Evolutionary conservation across 2,797 vertebrate genomes (phyloP), one percentile per base, ranked within the genome.

Genomic region (Takifugu ocellatus): DNA sequence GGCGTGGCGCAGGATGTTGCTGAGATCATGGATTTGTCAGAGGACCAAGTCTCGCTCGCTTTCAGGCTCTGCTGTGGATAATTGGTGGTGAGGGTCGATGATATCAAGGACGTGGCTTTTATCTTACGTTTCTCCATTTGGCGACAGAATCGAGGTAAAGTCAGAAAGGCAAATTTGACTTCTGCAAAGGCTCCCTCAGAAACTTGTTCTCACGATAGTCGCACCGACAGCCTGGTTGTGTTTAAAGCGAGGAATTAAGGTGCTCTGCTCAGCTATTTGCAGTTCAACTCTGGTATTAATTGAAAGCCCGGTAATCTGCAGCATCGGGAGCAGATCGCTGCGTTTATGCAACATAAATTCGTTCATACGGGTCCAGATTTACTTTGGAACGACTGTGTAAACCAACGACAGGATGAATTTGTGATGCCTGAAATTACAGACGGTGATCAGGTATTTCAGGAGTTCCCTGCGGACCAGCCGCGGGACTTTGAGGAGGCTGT

Each of bases 301-400:
- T 78, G 79, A 84, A 82, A 69, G 63, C 62, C 61, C 75, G 62
- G 73, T 88, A 80, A 88, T 85, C 63, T 60, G 60, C 56, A 70
- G 86, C 82, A 89, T 87, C 75, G 79, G 68, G 79, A 89, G 75
- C 86, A 90, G 86, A 90, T 74, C 85, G 72, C 48, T 58, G 56
- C 59, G 65, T 59, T 39, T 57, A 69, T 73, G 68, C 78, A 75
- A 85, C 78, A 70, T 66, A 81, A 79, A 72, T 58, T 51, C 70
- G 76, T 77, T 86, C 39, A 73, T 66, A 60, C 0, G 12, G 16
- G 39, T 74, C 75, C 65, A 83, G 68, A 69, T 25, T 46, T 59
- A 61, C 61, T 42, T 67, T 43, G 56, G 54, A 24, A 9, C 54
- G 55, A 82, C 51, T 63, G 25, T 5, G 15, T 49, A 25, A 67